Evolutionary conservation across 2,797 vertebrate species (phyloP).

Genomic region (Xerus rutilus): DNA sequence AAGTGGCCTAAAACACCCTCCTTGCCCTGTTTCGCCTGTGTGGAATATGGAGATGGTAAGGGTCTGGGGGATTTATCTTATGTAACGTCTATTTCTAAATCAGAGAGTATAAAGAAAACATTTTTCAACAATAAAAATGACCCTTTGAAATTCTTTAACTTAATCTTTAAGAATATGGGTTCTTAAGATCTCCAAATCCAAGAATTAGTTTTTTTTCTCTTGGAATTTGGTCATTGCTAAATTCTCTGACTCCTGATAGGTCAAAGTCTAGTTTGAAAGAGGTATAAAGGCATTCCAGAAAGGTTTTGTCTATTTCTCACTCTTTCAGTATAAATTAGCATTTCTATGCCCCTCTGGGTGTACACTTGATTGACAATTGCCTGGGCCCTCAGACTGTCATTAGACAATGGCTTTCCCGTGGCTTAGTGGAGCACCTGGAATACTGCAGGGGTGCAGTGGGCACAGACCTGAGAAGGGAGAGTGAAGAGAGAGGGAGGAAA

Average conservation of each 20-base stretch:
- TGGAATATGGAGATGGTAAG: neutral
- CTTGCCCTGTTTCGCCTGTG: neutral
- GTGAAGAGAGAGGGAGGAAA: too few relatives aligned
- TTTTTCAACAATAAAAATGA: neutral
- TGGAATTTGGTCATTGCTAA: neutral
- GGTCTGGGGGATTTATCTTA: too few relatives aligned
- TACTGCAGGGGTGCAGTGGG: fast-evolving
- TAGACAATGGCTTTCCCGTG: neutral
- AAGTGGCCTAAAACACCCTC: too few relatives aligned
- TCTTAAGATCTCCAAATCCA: neutral
- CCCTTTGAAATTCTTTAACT: neutral
- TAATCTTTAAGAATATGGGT: neutral
- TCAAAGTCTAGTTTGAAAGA: neutral
- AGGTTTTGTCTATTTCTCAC: neutral
- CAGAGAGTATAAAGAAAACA: too few relatives aligned
- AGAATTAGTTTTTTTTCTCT: neutral
- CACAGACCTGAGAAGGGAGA: neutral
- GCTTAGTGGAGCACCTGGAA: neutral
- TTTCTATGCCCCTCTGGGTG: too few relatives aligned
- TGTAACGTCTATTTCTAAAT: neutral
- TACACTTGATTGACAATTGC: neutral
- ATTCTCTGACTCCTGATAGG: neutral
- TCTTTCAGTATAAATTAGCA: neutral
- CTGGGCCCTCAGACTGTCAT: neutral
- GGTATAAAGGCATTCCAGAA: neutral